These are phyloP conservation scores for Pachycephus smyrnensis DNA, from an alignment of 2,888 invertebrate species.

Conservation along the genomic window DNA sequence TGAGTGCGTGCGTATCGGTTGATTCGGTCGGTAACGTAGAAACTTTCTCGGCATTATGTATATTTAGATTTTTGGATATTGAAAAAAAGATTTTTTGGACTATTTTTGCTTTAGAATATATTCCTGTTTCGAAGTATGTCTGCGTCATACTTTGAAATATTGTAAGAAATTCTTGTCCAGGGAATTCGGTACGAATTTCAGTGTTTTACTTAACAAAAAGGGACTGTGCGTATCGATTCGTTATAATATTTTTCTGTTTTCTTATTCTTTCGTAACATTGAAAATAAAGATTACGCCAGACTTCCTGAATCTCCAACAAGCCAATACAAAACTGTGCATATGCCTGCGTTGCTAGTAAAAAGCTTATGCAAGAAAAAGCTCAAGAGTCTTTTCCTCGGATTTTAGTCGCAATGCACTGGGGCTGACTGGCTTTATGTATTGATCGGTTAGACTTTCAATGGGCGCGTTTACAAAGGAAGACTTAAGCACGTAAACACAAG, in stretches of 20 bases:
- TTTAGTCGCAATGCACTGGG: neutral
- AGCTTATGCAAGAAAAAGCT: neutral
- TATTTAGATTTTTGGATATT: neutral
- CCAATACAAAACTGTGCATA: too few species aligned
- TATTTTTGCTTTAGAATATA: neutral
- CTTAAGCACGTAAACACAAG: neutral
- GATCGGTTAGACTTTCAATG: neutral
- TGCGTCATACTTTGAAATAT: neutral
- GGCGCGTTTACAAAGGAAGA: neutral
- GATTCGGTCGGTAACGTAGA: neutral
- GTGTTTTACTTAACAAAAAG: too few species aligned
- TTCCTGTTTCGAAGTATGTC: neutral
- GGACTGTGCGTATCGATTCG: too few species aligned
- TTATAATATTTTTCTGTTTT: too few species aligned
- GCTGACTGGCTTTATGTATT: neutral
- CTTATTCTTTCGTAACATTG: too few species aligned
- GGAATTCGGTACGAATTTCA: too few species aligned
- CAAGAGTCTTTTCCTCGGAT: neutral
- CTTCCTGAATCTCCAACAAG: too few species aligned
- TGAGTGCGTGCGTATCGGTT: neutral
- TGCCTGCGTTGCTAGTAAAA: too few species aligned
- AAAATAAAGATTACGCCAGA: too few species aligned
- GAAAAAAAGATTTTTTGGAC: neutral
- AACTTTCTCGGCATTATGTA: neutral
- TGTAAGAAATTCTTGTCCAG: too few species aligned